Percentiles rank a stretch among this genome's conserved stretches.
phyloP scores from a whole-genome alignment of 2,797 vertebrate genomes.

The Anguilla marmorata region DNA sequence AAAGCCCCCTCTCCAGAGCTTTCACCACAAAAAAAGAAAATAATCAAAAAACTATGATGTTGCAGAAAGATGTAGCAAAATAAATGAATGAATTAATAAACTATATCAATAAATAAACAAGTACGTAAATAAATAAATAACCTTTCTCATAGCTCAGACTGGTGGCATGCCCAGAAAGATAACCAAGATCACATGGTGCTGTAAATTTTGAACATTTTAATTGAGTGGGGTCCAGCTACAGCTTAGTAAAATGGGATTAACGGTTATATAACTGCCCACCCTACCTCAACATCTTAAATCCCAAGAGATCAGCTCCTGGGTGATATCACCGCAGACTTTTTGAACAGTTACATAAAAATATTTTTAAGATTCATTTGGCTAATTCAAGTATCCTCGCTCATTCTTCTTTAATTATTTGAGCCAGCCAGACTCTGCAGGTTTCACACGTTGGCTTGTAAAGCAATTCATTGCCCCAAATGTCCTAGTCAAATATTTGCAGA shows the following conservation, averaged over 20 bases:
- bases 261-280: slow-evolving; percentile 58
- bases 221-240: not conserved
- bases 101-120: not conserved
- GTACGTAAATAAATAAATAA: not conserved
- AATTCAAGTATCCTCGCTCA: slow-evolving; percentile 33
- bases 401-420: not conserved
- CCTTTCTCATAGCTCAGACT: not conserved
- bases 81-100: not conserved
- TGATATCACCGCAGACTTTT: slow-evolving; percentile 43
- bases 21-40: too few relatives aligned
- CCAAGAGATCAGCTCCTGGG: slow-evolving; percentile 53
- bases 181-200: not conserved
- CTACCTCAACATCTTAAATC: slow-evolving; percentile 47
- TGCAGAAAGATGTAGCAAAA: not conserved
- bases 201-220: not conserved
- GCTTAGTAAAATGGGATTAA: slow-evolving; percentile 53
- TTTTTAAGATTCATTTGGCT: slow-evolving; percentile 46
- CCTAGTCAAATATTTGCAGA: not conserved
- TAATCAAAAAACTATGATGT: too few relatives aligned
- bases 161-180: not conserved
- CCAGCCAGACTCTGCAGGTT: not conserved
- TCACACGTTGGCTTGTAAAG: not conserved
- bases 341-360: slow-evolving; percentile 41
- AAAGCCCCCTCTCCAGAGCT: too few relatives aligned
- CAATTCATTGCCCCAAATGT: not conserved